Conservation (phyloP, 2,888 invertebrate genomes). For the Gastrophysa polygoni region DNA sequence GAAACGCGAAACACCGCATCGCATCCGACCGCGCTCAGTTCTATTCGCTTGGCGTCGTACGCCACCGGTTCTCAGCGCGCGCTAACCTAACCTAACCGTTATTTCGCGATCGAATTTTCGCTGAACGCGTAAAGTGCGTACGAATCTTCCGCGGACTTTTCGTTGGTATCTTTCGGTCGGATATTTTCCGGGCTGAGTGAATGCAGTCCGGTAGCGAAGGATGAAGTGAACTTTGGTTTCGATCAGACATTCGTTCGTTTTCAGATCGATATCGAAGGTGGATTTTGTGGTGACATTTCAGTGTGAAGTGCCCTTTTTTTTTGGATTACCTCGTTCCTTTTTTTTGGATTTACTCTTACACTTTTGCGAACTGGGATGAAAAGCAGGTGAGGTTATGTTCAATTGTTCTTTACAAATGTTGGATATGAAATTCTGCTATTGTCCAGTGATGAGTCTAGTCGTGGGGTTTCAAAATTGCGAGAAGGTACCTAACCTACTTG, state of each 20-base stretch:
- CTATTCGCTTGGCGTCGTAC: conserved; percentile 35
- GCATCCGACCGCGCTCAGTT: conserved; percentile 30
- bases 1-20: conserved; percentile 21
- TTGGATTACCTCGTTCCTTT: conserved; percentile 14
- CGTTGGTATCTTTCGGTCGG: too few species aligned
- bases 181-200: too few species aligned
- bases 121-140: too few species aligned
- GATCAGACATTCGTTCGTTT: not conserved
- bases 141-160: too few species aligned
- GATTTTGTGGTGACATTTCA: not conserved
- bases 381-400: not conserved
- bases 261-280: not conserved
- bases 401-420: not conserved
- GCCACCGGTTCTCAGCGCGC: not conserved
- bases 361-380: not conserved
- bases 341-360: conserved; percentile 8
- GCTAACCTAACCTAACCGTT: conserved; percentile 27
- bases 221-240: not conserved
- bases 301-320: conserved; percentile 10
- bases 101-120: conserved; percentile 30
- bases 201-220: too few species aligned
- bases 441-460: too few species aligned
- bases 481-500: too few species aligned
- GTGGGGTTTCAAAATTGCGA: too few species aligned
- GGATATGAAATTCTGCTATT: too few species aligned